These are phyloP conservation scores for Pangasius sanitwongsei DNA, from an alignment of 2,797 vertebrate species.

Conservation along the genomic window DNA sequence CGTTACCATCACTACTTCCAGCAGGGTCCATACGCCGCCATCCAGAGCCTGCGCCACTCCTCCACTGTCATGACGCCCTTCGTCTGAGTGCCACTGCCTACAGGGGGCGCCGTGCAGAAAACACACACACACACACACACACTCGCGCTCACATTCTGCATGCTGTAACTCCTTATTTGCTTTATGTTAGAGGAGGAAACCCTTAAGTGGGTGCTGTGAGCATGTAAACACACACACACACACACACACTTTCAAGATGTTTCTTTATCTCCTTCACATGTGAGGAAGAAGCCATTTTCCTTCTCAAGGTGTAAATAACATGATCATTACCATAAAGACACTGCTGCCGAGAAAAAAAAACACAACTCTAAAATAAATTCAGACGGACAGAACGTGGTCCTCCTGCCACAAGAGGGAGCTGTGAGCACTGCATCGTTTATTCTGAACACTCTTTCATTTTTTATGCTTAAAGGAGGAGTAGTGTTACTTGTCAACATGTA, in stretches of 20 bases:
- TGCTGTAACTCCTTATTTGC: constrained; percentile 13
- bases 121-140: constrained; percentile 25
- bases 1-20: constrained; percentile 99
- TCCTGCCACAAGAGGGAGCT: not conserved
- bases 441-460: not conserved
- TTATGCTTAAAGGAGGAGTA: not conserved
- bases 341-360: not conserved
- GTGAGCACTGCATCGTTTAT: not conserved
- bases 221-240: constrained; percentile 25
- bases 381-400: not conserved
- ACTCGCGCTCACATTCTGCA: constrained; percentile 2
- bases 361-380: not conserved
- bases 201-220: not conserved
- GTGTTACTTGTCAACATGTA: constrained; percentile 61
- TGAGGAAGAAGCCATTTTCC: not conserved
- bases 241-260: constrained; percentile 19
- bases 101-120: constrained; percentile 25
- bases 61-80: constrained; percentile 98
- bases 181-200: not conserved
- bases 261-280: constrained; percentile 2
- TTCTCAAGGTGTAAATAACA: constrained; percentile 13
- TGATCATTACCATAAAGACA: not conserved
- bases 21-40: constrained; percentile 97
- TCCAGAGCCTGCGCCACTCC: constrained; percentile 97
- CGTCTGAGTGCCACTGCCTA: constrained; percentile 81